phyloP scores from a whole-genome alignment of 2,797 vertebrate genomes.

The Falco berigora region DNA sequence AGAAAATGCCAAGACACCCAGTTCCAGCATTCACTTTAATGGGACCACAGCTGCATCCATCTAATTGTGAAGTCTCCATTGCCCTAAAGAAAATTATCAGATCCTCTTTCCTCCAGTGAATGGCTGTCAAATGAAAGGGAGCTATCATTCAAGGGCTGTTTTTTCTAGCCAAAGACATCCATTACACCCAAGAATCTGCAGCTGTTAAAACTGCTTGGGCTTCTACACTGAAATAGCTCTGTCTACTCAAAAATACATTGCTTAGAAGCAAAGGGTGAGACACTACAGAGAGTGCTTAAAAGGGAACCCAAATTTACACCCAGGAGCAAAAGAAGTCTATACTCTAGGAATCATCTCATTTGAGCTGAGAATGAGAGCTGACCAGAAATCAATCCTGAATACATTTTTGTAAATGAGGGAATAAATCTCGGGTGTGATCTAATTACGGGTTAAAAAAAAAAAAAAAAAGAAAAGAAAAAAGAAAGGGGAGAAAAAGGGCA shows the following conservation, averaged over 20 bases:
- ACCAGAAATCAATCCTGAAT: neutral
- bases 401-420: neutral
- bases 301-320: neutral
- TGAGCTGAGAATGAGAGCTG: neutral
- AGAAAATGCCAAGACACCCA: neutral
- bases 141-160: neutral
- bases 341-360: neutral
- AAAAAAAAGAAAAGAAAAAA: too few relatives aligned
- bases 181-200: slow-evolving; percentile 29
- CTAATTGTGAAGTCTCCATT: neutral
- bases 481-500: neutral
- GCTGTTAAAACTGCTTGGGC: slow-evolving; percentile 20
- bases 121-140: neutral
- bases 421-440: neutral
- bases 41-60: neutral
- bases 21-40: neutral
- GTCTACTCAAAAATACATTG: neutral
- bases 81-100: neutral
- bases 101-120: neutral
- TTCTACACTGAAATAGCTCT: slow-evolving; percentile 33
- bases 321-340: neutral
- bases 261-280: neutral
- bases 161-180: slow-evolving; percentile 8
- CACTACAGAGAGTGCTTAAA: neutral
- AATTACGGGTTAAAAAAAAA: accelerated